Evolutionary conservation across 2,797 vertebrate genomes (phyloP), one percentile per base, ranked within the genome.

Genomic region (Pseudomugil gertrudae): DNA sequence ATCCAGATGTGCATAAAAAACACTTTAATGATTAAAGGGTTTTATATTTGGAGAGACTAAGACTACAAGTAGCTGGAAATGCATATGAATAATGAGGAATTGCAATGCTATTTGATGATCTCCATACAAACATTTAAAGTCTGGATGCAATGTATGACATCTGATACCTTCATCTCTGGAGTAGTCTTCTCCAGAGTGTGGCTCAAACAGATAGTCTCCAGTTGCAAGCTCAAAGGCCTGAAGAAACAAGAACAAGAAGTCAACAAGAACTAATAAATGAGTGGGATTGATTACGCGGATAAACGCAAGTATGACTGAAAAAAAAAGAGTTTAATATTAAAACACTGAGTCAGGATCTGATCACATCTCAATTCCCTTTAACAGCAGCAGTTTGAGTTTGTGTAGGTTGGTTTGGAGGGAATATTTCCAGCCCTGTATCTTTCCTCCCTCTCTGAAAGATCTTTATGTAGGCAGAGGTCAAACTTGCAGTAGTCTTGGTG

Each of bases 161-260:
- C 3, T 55, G 24, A 29, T 5, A 13, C 97, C 98, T 97, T 99
- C 98, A 87, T 99, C 97, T 80, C 97, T 92, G 32, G 96, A 96
- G 85, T 99, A 99, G 79, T 99, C 96, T 75, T 99, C 97, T 66
- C 97, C 98, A 17, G 98, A 99, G 76, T 99, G 97, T 36, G 98
- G 98, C 57, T 99, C 98, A 36, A 99, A 99, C 63, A 99, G 88
- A 84, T 99, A 99, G 89, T 99, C 98, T 57, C 98, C 98, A 1
- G 98, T 99, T 29, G 97, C 97, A 47, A 99, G 86, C 81, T 99
- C 98, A 76, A 99, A 99, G 6, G 96, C 97, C 97, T 99, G 72
- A 63, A 62, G 79, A 72, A 40, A 32, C 33, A 35, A 15, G 54
- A 35, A 38, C n/a, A 63, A 2, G 23, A 13, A 52, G 13, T 55